phyloP scores from a whole-genome alignment of 2,888 invertebrate species.

The Hirtodrosophila confusa region DNA sequence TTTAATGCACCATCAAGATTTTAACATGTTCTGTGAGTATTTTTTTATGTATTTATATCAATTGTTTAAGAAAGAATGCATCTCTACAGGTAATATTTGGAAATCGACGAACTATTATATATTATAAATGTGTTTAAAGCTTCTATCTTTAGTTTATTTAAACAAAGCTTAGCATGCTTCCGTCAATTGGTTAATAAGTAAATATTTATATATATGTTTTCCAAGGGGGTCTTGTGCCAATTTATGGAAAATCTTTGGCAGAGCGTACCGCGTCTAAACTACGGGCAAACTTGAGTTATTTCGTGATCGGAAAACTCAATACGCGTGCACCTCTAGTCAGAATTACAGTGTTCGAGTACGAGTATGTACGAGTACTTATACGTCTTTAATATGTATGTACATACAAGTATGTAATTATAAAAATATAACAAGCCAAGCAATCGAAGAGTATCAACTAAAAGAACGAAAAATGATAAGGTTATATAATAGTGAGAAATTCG shows the following conservation, averaged over 20 bases:
- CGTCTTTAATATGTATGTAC: conserved; percentile 16
- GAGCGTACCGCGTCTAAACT: neutral
- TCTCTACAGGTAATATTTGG: too few relatives aligned
- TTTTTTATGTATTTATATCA: too few relatives aligned
- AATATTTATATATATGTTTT: neutral
- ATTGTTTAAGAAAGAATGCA: too few relatives aligned
- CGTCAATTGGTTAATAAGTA: too few relatives aligned
- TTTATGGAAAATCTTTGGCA: conserved; percentile 1
- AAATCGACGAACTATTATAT: too few relatives aligned
- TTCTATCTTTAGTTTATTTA: too few relatives aligned
- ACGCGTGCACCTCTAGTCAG: neutral
- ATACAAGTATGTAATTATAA: conserved; percentile 16
- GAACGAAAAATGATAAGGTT: conserved; percentile 68
- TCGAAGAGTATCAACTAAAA: conserved; percentile 54
- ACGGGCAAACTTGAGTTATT: conserved; percentile 2
- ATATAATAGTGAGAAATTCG: conserved; percentile 81
- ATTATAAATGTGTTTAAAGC: too few relatives aligned
- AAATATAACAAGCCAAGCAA: conserved; percentile 47
- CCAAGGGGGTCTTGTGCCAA: neutral
- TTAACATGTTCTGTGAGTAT: too few relatives aligned
- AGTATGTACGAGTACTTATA: conserved; percentile 1
- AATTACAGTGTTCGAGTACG: conserved; percentile 2
- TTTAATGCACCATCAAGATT: too few relatives aligned
- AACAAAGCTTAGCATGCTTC: too few relatives aligned
- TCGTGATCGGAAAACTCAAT: conserved; percentile 8